Evolutionary conservation across 1,140 invertebrate species (phyloP).

Genomic region (Temnothorax curvispinosus): DNA sequence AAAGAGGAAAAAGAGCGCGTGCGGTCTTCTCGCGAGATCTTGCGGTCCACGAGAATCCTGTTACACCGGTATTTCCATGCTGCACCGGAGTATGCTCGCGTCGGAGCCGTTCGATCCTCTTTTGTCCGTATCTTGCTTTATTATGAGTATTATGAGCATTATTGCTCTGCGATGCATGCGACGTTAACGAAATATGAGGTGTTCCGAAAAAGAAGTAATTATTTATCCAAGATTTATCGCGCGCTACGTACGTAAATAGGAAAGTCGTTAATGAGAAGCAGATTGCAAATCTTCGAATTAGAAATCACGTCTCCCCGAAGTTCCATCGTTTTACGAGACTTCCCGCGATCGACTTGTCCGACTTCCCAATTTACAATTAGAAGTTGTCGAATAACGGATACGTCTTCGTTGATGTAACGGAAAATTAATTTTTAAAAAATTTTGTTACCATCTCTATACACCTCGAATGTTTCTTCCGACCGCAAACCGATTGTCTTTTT

Average conservation of each 20-base stretch:
- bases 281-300: neutral
- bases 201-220: neutral
- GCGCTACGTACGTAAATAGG: neutral
- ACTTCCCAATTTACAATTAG: neutral
- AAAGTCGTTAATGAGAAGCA: neutral
- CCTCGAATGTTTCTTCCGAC: neutral
- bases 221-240: neutral
- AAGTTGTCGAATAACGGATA: neutral
- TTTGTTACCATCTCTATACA: neutral
- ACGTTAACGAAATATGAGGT: neutral
- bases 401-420: neutral
- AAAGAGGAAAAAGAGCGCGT: conserved; percentile 42
- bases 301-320: neutral
- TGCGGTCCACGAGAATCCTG: conserved; percentile 76
- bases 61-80: conserved; percentile 76
- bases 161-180: neutral
- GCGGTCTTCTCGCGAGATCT: conserved; percentile 61
- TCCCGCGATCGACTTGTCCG: neutral
- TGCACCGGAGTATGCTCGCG: conserved; percentile 53
- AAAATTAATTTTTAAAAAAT: neutral
- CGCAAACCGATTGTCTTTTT: conserved; percentile 44
- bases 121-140: conserved; percentile 41
- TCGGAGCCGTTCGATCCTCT: conserved; percentile 17
- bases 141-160: neutral
- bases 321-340: neutral